phyloP scores from a whole-genome alignment of 2,113 vertebrate genomes.

The Isurus oxyrinchus region DNA sequence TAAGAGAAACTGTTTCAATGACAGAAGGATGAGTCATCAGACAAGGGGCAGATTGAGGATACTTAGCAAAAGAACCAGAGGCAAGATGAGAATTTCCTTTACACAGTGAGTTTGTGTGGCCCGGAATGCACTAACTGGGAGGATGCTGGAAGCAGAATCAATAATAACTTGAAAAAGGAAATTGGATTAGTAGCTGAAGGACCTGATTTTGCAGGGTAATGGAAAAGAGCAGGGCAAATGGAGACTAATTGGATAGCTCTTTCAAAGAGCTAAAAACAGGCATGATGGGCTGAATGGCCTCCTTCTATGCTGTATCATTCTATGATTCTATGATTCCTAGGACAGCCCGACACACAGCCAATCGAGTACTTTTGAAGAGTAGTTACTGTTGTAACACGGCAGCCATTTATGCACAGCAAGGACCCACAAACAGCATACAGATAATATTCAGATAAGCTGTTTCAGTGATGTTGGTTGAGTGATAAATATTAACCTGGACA shows the following conservation, averaged over 20 bases:
- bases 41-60: too few relatives aligned
- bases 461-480: not conserved
- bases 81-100: not conserved
- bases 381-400: not conserved
- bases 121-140: not conserved
- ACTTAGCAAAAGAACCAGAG: not conserved
- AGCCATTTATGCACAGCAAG: not conserved
- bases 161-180: not conserved
- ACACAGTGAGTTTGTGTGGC: not conserved
- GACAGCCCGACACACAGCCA: not conserved
- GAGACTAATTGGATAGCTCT: not conserved
- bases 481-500: not conserved
- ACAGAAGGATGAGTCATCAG: too few relatives aligned
- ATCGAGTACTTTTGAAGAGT: not conserved
- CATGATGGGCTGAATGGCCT: not conserved
- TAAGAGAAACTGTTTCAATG: too few relatives aligned
- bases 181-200: not conserved
- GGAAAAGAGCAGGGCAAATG: not conserved
- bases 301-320: not conserved
- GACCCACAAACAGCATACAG: not conserved
- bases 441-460: not conserved
- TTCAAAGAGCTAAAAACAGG: not conserved
- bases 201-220: not conserved
- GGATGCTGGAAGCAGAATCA: not conserved
- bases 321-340: not conserved